Base-by-base conservation (phyloP, 2,888 invertebrate species). In the Acanthococcus lagerstroemiae region DNA sequence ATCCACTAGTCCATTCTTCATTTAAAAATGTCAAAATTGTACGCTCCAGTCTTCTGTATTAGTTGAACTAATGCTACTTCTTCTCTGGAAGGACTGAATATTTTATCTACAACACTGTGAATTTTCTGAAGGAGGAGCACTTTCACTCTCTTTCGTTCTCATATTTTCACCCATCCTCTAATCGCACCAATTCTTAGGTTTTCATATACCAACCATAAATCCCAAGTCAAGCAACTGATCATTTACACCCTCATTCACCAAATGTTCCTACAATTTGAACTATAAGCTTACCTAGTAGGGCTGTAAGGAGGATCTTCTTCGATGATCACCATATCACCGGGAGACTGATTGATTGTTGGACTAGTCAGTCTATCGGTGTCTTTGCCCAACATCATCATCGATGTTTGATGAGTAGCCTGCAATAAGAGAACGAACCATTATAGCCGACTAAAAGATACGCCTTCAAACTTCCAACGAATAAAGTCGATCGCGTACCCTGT, bases 271-370 rank as follows among this genome's bases (percentile, higher is more conserved):
- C 37, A 3, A 37, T 37, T 37, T 37, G 1, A 3, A 17, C 17
- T 50, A 1, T 4, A 55, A 63, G 3, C 25, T 22, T 66, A 68
- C 68, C 45, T 27, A 2, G 46, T 48, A 48, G 60, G 55, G 46
- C 65, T 69, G 54, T 68, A 69, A n/a, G 70, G 69, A 15, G 70
- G 67, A 55, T 72, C 72, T 71, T 84, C 84, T 74, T 84, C 84
- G 70, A 84, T 84, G 60, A 84, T 80, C 71, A 84, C 82, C 68
- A 83, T 81, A 72, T 81, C 81, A 60, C 79, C 79, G 45, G 79
- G 77, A 0, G 79, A 80, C 69, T 80, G 79, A 67, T 81, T 80
- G 60, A 80, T 75, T 17, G 81, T 79, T 4, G 86, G 84, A 65
- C 80, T 81, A 72, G 80, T 75, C 37, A 75, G 67, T 68, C 76